Percentiles rank a stretch among this genome's conserved stretches.
phyloP scores from a whole-genome alignment of 2,113 vertebrate species.

The Pseudonaja textilis region DNA sequence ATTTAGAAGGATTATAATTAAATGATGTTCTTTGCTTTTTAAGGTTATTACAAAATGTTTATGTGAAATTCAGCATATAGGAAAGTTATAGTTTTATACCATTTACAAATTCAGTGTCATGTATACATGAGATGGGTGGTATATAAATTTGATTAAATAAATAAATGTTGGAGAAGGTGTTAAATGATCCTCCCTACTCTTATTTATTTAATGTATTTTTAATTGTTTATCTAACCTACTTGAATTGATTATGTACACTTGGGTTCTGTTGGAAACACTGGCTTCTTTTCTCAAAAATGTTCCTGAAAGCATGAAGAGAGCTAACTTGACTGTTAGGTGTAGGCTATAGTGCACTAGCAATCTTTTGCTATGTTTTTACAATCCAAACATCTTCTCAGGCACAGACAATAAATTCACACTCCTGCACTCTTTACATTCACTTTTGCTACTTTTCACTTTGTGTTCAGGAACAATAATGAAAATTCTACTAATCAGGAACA shows the following conservation, averaged over 20 bases:
- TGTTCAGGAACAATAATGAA: not conserved
- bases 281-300: not conserved
- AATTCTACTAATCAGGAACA: not conserved
- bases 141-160: not conserved
- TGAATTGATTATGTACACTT: not conserved
- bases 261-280: not conserved
- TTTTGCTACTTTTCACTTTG: not conserved
- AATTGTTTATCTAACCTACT: not conserved
- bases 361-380: not conserved
- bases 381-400: not conserved
- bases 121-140: not conserved
- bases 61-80: not conserved
- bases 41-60: not conserved
- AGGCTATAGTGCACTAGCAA: not conserved
- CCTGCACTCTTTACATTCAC: not conserved
- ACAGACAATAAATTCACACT: not conserved
- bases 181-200: not conserved
- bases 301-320: not conserved
- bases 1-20: not conserved
- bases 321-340: not conserved
- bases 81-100: not conserved
- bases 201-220: not conserved
- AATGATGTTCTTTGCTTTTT: not conserved
- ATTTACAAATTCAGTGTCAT: not conserved
- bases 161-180: not conserved